Conservation (phyloP, 2,888 invertebrate species). For the Anarsia innoxiella region DNA sequence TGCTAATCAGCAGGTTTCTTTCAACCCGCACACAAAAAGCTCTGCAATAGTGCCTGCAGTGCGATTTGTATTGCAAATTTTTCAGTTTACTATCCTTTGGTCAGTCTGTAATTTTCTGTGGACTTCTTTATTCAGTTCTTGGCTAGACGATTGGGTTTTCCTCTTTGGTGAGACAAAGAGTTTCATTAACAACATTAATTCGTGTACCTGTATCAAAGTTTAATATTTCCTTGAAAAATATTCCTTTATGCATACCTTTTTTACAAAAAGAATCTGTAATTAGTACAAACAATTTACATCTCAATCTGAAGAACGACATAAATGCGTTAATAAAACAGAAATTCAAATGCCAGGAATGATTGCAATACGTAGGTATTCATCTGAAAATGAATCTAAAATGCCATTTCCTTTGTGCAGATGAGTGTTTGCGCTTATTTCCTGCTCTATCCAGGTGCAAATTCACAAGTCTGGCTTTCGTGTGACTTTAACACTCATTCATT, state of each 20-base stretch:
- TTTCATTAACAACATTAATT: no score
- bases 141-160: no score
- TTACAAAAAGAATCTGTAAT: no score
- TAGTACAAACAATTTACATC: no score
- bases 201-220: no score
- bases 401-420: slow-evolving; percentile 58
- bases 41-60: slow-evolving; percentile 74
- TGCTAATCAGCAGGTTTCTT: slow-evolving; percentile 69
- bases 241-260: no score
- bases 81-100: slow-evolving; percentile 17
- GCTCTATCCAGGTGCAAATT: slow-evolving; percentile 35
- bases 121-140: no score
- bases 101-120: no score
- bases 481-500: slow-evolving; percentile 29
- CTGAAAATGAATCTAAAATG: slow-evolving; percentile 31
- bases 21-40: slow-evolving; percentile 68
- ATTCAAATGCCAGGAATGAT: not conserved
- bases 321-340: no score
- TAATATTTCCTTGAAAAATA: no score
- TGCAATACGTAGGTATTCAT: slow-evolving; percentile 11
- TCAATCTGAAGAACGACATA: no score
- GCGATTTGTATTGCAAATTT: slow-evolving; percentile 73
- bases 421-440: slow-evolving; percentile 48
- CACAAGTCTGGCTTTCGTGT: slow-evolving; percentile 30
- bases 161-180: no score